Evolutionary conservation across 1,140 invertebrate species (phyloP), one percentile per base, ranked within the genome.

Genomic region (Mamestra configurata): DNA sequence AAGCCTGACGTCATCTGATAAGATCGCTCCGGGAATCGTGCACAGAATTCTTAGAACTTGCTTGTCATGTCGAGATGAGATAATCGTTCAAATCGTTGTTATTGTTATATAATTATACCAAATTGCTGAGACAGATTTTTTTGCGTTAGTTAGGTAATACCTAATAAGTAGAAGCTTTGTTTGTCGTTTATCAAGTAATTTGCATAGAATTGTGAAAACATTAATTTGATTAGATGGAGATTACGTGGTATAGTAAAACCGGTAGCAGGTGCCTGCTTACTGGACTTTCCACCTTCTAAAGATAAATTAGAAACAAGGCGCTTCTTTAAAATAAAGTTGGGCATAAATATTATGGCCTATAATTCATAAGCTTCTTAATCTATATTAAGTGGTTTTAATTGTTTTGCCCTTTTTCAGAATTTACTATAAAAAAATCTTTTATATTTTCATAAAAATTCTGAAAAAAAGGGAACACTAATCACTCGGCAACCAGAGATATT

Each of bases 21-120:
- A 20, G 8, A 66, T 76, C 20, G 22, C 22, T 76, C 20, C 35
- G 22, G 27, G 72, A 75, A 75, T 59, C 72, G 72, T 75, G 72
- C 55, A 59, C 72, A 31, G 37, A 59, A 59, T 75, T 75, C 72
- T 59, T 27, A 75, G 53, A 75, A 75, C 1, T 43, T 6, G 10
- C 35, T 22, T 40, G 61, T 66, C 22, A 59, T 31, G 24, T 27
- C 4, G 53, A 59, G 18, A 66, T 66, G 61, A 40, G 8, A 40
- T 40, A 40, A 66, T 66, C 18, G n/a, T 10, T 66, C 22, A 20
- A 40, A 66, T 66, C 18, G n/a, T 10, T 66, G 18, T 66, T 66
- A 20, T 64, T 64, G 18, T 64, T 3, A 31, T 31, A 24, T 55
- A 55, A 55, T 55, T 27, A 55, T 55, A 55, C 20, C 1, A 24